Evolutionary conservation across 1,140 invertebrate species (phyloP).

Genomic region (Plectus sambesii): DNA sequence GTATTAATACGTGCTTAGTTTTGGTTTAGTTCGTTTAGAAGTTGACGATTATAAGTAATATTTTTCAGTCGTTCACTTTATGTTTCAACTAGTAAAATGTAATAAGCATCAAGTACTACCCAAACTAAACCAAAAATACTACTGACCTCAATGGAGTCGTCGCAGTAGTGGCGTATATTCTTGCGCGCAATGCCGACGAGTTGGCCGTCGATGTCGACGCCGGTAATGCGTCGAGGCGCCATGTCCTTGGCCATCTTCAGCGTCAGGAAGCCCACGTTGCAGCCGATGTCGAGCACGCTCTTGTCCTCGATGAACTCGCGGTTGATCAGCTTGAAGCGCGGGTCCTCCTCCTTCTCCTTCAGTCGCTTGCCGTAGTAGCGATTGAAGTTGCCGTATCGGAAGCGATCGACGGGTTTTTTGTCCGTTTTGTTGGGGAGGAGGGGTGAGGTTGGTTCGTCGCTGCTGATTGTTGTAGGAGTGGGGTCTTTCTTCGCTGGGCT

Average conservation of each 20-base stretch:
- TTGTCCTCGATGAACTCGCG: slow-evolving; percentile 73
- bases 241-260: slow-evolving; percentile 66
- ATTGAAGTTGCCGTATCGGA: slow-evolving; percentile 41
- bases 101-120: slow-evolving; percentile 15
- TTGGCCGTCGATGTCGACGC: slow-evolving; percentile 85
- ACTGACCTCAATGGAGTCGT: slow-evolving; percentile 38
- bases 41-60: no score
- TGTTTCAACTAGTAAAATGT: not conserved
- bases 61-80: slow-evolving; percentile 2
- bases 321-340: slow-evolving; percentile 67
- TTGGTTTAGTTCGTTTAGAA: no score
- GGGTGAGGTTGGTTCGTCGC: no score
- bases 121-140: slow-evolving; percentile 24
- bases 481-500: no score
- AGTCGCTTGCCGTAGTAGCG: slow-evolving; percentile 31
- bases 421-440: no score
- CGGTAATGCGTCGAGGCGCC: slow-evolving; percentile 68
- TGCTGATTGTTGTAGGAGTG: no score
- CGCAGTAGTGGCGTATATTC: slow-evolving; percentile 67
- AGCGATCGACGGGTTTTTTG: no score
- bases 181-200: slow-evolving; percentile 69
- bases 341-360: slow-evolving; percentile 52
- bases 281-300: slow-evolving; percentile 89
- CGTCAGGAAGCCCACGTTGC: slow-evolving; percentile 89
- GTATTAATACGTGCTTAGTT: no score